Conservation (phyloP, 2,797 vertebrate genomes). For the Pantherophis vulpinus region DNA sequence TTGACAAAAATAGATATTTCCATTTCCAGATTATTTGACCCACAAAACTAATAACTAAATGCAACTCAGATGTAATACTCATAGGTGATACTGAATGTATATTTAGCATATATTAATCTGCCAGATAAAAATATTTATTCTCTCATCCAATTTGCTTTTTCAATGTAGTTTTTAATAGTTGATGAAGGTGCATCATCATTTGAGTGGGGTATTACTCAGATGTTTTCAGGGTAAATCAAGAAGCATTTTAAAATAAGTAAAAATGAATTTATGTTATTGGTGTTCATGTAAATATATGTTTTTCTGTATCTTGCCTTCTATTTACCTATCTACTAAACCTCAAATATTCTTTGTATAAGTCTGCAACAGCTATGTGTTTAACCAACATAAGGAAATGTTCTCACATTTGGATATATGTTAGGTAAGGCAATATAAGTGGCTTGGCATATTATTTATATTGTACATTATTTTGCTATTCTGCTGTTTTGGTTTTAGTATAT, state of each 20-base stretch:
- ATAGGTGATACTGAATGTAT: not conserved
- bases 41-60: not conserved
- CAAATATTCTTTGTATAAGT: not conserved
- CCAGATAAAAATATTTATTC: not conserved
- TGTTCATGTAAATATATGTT: not conserved
- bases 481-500: not conserved
- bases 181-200: not conserved
- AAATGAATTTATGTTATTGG: not conserved
- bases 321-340: not conserved
- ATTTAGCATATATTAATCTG: not conserved
- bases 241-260: not conserved
- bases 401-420: not conserved
- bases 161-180: not conserved
- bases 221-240: not conserved
- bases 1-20: not conserved
- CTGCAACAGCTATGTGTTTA: conserved; percentile 3
- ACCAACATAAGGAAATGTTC: not conserved
- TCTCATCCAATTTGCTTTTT: not conserved
- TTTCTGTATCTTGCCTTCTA: not conserved
- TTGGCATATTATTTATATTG: not conserved
- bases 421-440: not conserved
- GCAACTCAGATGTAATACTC: not conserved
- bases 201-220: not conserved
- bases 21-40: not conserved
- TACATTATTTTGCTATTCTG: not conserved